These are phyloP conservation scores for Lycodopsis pacificus DNA, from an alignment of 2,797 vertebrate genomes.

Conservation along the genomic window DNA sequence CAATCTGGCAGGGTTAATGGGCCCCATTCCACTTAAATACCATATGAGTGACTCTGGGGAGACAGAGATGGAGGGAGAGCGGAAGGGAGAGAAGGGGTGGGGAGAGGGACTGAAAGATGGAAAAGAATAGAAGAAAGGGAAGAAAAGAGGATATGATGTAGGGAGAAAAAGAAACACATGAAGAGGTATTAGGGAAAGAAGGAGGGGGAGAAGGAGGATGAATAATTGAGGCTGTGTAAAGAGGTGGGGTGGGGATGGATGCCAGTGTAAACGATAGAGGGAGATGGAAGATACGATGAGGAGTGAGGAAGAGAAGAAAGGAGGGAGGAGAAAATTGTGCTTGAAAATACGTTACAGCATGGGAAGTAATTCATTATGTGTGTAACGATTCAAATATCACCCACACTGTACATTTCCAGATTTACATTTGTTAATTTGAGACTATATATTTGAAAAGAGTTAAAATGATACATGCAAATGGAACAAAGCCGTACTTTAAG, in stretches of 20 bases:
- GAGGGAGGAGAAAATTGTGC: neutral
- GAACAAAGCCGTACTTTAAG: neutral
- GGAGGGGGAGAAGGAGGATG: neutral
- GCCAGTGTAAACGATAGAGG: slow-evolving; percentile 28
- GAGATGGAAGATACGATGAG: neutral
- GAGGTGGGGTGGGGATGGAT: slow-evolving; percentile 10
- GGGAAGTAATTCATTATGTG: neutral
- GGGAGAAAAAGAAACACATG: slow-evolving; percentile 20
- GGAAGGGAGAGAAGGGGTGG: slow-evolving; percentile 12
- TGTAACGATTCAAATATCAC: neutral
- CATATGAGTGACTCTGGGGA: slow-evolving; percentile 86
- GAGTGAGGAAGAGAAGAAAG: neutral
- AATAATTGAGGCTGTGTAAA: slow-evolving; percentile 35
- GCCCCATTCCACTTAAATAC: slow-evolving; percentile 86
- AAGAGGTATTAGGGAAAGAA: neutral
- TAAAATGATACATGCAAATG: neutral
- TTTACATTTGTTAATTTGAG: neutral
- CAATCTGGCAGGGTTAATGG: slow-evolving; percentile 90
- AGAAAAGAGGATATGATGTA: slow-evolving; percentile 6
- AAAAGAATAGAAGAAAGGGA: neutral
- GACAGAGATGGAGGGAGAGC: slow-evolving; percentile 54
- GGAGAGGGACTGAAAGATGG: slow-evolving; percentile 7
- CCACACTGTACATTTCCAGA: neutral
- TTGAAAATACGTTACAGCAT: neutral
- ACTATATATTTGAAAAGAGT: neutral